Conservation (phyloP, 2,888 invertebrate genomes). For the Drosophila barbarae region DNA sequence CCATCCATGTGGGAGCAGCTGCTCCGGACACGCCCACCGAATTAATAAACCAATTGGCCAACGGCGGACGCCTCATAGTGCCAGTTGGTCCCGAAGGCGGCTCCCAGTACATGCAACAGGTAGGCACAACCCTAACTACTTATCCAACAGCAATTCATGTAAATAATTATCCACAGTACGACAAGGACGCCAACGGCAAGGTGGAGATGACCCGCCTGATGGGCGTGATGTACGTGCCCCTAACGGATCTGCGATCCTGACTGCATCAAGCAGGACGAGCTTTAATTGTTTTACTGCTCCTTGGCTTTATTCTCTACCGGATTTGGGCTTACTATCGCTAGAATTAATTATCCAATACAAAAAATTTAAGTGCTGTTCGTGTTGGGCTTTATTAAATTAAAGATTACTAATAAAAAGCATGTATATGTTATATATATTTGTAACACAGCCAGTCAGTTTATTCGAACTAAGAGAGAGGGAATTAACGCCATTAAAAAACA, state of each 20-base stretch:
- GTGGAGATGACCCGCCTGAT: conserved; percentile 89
- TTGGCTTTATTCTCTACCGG: conserved; percentile 60
- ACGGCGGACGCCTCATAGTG: conserved; percentile 91
- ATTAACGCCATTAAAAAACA: not conserved
- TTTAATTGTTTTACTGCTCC: conserved; percentile 54
- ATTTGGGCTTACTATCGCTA: conserved; percentile 51
- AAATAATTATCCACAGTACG: conserved; percentile 83
- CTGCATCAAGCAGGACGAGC: conserved; percentile 60
- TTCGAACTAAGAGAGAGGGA: not conserved
- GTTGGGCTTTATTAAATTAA: conserved; percentile 12
- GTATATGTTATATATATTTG: not conserved
- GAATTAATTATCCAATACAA: conserved; percentile 6
- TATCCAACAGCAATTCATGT: not conserved
- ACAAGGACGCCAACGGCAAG: conserved; percentile 90
- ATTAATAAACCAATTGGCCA: conserved; percentile 81
- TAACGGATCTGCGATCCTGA: conserved; percentile 88
- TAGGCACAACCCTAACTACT: conserved; percentile 51
- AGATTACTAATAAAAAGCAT: not conserved
- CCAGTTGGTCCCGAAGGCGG: conserved; percentile 93
- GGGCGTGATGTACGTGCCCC: conserved; percentile 98
- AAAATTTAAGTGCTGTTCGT: not conserved
- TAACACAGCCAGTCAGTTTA: not conserved
- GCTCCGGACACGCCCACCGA: conserved; percentile 88
- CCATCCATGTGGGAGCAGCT: conserved; percentile 96
- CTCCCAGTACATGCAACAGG: conserved; percentile 91